Evolutionary conservation across 2,888 invertebrate genomes (phyloP).

Genomic region (Pammene fasciana): DNA sequence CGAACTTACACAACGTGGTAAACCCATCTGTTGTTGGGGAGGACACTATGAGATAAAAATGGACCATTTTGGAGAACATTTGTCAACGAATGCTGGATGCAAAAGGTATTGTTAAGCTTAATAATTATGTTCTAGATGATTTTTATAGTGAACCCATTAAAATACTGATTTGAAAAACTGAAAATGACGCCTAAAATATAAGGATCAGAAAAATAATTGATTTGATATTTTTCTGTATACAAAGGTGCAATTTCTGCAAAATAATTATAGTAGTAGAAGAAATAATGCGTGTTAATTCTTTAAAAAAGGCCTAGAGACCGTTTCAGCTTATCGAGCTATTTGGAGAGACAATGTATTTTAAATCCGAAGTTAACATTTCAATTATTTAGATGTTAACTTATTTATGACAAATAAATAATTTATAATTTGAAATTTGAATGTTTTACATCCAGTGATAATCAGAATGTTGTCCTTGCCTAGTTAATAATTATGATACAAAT

Average conservation of each 20-base stretch:
- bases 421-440: too few relatives aligned
- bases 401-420: too few relatives aligned
- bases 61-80: slow-evolving; percentile 40
- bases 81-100: slow-evolving; percentile 3
- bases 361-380: too few relatives aligned
- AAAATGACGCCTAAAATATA: neutral
- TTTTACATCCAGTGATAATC: neutral
- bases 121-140: neutral
- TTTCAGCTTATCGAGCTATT: too few relatives aligned
- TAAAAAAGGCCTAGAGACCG: too few relatives aligned
- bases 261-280: too few relatives aligned
- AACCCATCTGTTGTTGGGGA: slow-evolving; percentile 5
- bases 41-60: slow-evolving; percentile 43
- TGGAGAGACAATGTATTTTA: too few relatives aligned
- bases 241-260: too few relatives aligned
- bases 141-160: neutral
- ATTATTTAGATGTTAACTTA: too few relatives aligned
- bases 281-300: too few relatives aligned
- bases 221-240: too few relatives aligned
- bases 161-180: neutral
- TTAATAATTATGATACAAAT: neutral
- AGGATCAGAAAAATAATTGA: too few relatives aligned
- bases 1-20: slow-evolving; percentile 14
- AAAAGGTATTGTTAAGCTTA: slow-evolving; percentile 10
- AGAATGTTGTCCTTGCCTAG: neutral